Conservation (phyloP, 2,113 vertebrate genomes). For the Saguinus imperator region DNA sequence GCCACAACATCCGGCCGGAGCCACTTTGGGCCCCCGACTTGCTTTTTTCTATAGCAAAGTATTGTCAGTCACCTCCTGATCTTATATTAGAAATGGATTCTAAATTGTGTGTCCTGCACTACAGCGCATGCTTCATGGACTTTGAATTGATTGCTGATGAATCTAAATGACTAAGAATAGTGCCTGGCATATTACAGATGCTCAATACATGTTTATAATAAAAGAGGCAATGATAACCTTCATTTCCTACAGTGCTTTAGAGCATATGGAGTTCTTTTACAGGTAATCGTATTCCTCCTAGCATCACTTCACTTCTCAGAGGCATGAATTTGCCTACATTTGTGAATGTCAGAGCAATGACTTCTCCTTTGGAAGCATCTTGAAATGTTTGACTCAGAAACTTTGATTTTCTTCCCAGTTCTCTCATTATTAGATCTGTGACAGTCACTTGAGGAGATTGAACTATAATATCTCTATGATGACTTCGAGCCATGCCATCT, state of each 20-base stretch:
- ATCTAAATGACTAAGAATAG: neutral
- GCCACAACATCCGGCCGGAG: too few species aligned
- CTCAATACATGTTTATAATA: neutral
- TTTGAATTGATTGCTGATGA: neutral
- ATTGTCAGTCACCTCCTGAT: neutral
- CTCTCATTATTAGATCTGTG: neutral
- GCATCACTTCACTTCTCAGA: neutral
- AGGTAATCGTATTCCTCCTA: neutral
- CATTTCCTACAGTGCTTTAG: neutral
- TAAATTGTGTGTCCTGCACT: neutral
- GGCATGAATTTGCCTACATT: neutral
- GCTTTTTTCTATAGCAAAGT: conserved; percentile 12
- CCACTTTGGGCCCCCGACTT: too few species aligned
- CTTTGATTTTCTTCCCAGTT: neutral
- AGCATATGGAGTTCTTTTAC: neutral
- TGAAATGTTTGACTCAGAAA: neutral
- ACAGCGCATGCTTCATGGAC: neutral
- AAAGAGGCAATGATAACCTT: neutral
- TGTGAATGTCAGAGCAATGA: neutral
- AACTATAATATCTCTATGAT: neutral
- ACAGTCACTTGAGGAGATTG: neutral
- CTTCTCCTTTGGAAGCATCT: neutral
- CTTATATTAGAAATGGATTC: neutral
- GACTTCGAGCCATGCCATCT: neutral
- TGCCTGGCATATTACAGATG: neutral